These are phyloP conservation scores for Corythaeola cristata DNA, from an alignment of 2,113 vertebrate species.

Conservation along the genomic window DNA sequence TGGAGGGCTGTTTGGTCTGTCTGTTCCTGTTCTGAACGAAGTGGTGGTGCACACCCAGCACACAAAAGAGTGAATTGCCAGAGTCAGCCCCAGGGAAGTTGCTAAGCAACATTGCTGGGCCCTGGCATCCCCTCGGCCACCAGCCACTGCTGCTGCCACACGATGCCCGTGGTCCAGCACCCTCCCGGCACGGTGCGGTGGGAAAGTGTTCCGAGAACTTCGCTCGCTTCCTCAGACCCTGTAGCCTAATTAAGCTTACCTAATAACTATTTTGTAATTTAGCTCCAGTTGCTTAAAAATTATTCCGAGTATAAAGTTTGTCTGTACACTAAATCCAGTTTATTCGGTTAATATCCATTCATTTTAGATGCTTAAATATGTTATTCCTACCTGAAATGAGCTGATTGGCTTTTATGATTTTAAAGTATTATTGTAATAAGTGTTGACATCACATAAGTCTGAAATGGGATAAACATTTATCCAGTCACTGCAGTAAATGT, in stretches of 20 bases:
- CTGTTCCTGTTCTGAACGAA: background rate
- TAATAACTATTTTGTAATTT: background rate
- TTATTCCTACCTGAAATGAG: background rate
- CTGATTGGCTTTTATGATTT: background rate
- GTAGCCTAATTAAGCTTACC: background rate
- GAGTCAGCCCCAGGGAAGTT: constrained; percentile 17
- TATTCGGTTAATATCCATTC: background rate
- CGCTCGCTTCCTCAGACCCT: background rate
- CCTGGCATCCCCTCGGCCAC: background rate
- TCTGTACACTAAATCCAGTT: background rate
- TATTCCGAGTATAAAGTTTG: background rate
- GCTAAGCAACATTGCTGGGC: constrained; percentile 45
- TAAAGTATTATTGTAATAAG: background rate
- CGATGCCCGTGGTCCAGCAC: background rate
- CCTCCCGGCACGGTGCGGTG: background rate
- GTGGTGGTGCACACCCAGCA: background rate
- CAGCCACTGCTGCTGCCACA: background rate
- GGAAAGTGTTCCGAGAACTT: background rate
- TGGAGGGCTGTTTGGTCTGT: background rate
- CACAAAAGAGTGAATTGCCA: background rate
- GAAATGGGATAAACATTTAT: background rate
- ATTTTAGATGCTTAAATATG: background rate
- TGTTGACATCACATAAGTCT: background rate
- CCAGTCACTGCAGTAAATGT: background rate
- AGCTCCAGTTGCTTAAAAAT: background rate